Evolutionary conservation across 64 coral and sea anemone genomes (phyloP), one percentile per base, ranked within the genome.

Genomic region (Hydrozoanthus tunicans): DNA sequence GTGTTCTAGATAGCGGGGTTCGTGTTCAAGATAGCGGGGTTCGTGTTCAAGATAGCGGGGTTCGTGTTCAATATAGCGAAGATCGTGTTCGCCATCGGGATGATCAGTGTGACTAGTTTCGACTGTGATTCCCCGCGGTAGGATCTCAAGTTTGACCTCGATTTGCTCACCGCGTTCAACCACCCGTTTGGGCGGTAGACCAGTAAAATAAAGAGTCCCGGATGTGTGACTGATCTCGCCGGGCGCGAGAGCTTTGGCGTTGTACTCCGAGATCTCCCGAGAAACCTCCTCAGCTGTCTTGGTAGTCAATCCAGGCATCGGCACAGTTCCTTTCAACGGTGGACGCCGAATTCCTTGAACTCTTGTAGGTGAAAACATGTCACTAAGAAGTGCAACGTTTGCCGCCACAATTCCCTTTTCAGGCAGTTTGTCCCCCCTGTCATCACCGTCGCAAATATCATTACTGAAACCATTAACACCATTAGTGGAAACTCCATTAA

Each of bases 191-290:
- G 94, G 93, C 3, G 96, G 92, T 56, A 86, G 71, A n/a, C 90
- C 92, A 63, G 94, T 94, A 60, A 73, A 90, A 62, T 98, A 98
- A 0, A 98, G 59, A 17, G 79, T 96, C 4, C 82, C 91, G 3
- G 89, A 69, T 15, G 86, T 76, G 59, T 96, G 95, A 32, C 94
- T 95, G n/a, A 98, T 15, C 62, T 98, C 94, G 9, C 96, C 96
- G 2, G 93, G 90, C 6, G 96, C 96, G 7, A 98, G 63, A n/a
- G 96, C 95, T 83, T 93, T 92, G 0, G 94, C 96, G 64, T 98
- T 98, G 56, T 98, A 93, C 73, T 93, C 95, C 14, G 96, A 93
- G 15, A 98, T 98, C 77, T 95, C 92, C 3, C 91, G 89, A 32
- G 89, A 95, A 3, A 98, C 82, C 5, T 95, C 96, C 0, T 90